Evolutionary conservation across 1,140 invertebrate genomes (phyloP).

Genomic region (Euschistus heros): DNA sequence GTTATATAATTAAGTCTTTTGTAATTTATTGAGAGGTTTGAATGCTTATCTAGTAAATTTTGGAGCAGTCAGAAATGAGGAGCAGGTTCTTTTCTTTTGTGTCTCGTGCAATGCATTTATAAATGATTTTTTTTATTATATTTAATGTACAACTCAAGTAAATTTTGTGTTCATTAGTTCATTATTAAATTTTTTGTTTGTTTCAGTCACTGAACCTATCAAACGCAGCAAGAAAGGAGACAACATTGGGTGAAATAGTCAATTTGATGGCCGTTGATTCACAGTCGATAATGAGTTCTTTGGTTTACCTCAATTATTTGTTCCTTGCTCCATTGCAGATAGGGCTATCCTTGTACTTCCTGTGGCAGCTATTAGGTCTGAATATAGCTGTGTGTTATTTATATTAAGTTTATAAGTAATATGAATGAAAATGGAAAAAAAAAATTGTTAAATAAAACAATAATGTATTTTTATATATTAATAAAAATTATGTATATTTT

Average conservation of each 20-base stretch:
- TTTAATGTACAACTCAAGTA: no score
- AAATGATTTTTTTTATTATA: no score
- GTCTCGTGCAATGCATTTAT: no score
- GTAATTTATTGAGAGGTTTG: no score
- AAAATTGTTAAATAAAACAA: conserved; percentile 36
- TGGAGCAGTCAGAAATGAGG: no score
- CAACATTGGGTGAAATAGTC: conserved; percentile 69
- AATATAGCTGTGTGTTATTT: no score
- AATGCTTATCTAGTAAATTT: no score
- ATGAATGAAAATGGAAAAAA: no score
- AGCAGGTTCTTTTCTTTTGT: no score
- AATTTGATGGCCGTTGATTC: conserved; percentile 48
- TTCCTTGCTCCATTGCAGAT: conserved; percentile 53
- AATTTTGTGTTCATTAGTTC: no score
- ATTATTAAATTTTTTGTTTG: not conserved
- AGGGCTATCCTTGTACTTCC: conserved; percentile 40
- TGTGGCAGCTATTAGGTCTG: conserved; percentile 38
- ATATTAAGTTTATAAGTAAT: no score
- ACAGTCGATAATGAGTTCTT: conserved; percentile 40
- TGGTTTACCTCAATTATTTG: conserved; percentile 44
- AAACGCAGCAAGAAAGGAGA: conserved; percentile 61
- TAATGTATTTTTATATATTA: conserved; percentile 35
- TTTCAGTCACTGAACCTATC: conserved; percentile 49
- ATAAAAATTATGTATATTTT: not conserved
- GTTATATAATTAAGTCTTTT: no score